Base-by-base conservation (phyloP, 2,797 vertebrate genomes). In the Toxotes lorentzi region DNA sequence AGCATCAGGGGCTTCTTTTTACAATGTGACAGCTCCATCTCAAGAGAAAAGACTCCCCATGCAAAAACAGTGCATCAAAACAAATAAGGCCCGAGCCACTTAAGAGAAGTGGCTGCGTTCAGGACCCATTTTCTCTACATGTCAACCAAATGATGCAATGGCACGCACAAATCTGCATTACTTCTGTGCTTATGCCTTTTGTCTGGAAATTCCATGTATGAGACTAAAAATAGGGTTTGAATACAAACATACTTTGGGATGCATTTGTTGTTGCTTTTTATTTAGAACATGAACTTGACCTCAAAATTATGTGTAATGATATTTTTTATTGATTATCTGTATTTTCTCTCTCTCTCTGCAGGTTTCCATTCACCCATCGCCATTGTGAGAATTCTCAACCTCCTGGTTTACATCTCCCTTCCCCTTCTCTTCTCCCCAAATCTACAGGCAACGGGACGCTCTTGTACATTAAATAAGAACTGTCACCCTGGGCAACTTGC, bases 401-500 rank as follows among this genome's bases (percentile, higher is more conserved):
- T 79, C 70, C 53, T 56, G 69, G 58, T 87, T 84, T 69, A 53
- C 80, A 30, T 67, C 78, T 60, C 72, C 68, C 83, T 69, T 76
- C 75, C 72, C 63, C 67, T 79, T 59, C 81, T 71, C 72, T 60
- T 32, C 83, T 93, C 91, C 94, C 91, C 95, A 96, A 96, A 96
- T 97, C 96, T 95, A 96, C 96, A 96, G 96, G 97, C 96, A 97
- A 96, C 88, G 94, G 97, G 97, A 97, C 96, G 95, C 96, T 97
- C 97, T 96, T 97, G 97, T 97, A 97, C 97, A 97, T 96, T 98
- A 98, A 99, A 99, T 98, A 98, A 99, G 96, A 99, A 96, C 96
- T 98, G 98, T 99, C 98, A 98, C 97, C 97, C 96, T 95, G 96
- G 97, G 97, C 97, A 97, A 98, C 96, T 96, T 94, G 97, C 95